A percentile compares a stretch with the other conserved stretches of the same genome.
Conservation (phyloP, 2,888 invertebrate genomes). For the Macropis europaea region DNA sequence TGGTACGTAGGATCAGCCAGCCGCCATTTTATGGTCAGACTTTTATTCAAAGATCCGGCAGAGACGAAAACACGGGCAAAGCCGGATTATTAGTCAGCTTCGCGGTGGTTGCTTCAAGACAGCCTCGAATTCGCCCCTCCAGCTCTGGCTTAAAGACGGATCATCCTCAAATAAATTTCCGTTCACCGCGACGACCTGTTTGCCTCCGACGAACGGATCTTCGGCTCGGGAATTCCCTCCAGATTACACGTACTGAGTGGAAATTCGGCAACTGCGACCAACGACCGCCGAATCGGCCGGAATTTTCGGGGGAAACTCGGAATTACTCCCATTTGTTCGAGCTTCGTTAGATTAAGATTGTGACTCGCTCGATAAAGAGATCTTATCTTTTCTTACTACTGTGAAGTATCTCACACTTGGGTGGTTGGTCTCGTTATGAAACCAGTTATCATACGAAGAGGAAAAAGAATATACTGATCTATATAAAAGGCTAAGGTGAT, state of each 20-base stretch:
- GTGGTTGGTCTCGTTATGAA: no score
- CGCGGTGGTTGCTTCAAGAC: conserved; percentile 7
- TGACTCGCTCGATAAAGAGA: no score
- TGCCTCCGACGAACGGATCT: conserved; percentile 3
- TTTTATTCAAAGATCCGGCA: background rate
- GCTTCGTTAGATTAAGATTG: no score
- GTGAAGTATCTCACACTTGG: no score
- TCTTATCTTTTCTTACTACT: no score
- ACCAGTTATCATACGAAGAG: no score
- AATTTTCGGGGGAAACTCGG: no score
- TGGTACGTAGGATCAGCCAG: no score
- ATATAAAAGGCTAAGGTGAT: no score
- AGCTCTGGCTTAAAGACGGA: conserved; percentile 12
- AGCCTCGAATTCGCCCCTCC: background rate
- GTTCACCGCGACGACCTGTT: conserved; percentile 25
- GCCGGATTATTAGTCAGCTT: conserved; percentile 36
- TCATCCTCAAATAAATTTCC: conserved; percentile 46
- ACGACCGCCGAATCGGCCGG: background rate
- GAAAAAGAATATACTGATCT: no score
- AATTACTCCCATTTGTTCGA: no score
- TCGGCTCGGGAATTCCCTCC: conserved; percentile 18
- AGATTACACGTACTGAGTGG: conserved; percentile 15
- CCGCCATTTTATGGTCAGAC: background rate
- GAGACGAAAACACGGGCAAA: background rate
- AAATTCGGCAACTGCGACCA: conserved; percentile 12